Conservation (phyloP, 92 coral and sea anemone genomes). For the Diadumene lineata region DNA sequence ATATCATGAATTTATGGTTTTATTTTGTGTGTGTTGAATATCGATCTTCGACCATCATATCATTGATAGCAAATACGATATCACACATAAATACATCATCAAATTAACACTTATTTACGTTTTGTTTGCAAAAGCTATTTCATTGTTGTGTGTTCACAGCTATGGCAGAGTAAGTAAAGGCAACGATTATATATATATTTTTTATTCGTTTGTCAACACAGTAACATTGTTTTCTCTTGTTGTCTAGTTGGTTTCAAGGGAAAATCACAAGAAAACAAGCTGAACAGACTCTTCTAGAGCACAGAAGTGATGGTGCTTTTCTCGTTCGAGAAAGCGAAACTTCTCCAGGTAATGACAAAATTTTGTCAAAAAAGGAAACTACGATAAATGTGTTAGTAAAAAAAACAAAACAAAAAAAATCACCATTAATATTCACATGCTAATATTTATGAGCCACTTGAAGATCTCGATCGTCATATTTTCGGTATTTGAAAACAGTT, state of each 20-base stretch:
- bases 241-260: slow-evolving; percentile 87
- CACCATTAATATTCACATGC: no score
- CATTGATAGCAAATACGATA: neutral
- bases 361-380: neutral
- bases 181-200: neutral
- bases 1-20: neutral
- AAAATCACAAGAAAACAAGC: slow-evolving; percentile 89
- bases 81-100: neutral
- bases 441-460: no score
- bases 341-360: slow-evolving; percentile 69
- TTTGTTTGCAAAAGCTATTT: neutral
- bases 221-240: neutral
- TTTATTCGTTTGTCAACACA: neutral
- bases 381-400: no score
- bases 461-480: no score
- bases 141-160: neutral
- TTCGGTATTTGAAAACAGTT: neutral
- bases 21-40: no score
- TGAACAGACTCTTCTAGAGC: slow-evolving; percentile 67
- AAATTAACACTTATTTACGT: neutral
- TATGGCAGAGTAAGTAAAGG: neutral
- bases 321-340: slow-evolving; percentile 93
- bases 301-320: slow-evolving; percentile 77
- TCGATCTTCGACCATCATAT: no score
- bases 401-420: no score